These are phyloP conservation scores for Arge pagana DNA, from an alignment of 2,888 invertebrate species.

Conservation along the genomic window DNA sequence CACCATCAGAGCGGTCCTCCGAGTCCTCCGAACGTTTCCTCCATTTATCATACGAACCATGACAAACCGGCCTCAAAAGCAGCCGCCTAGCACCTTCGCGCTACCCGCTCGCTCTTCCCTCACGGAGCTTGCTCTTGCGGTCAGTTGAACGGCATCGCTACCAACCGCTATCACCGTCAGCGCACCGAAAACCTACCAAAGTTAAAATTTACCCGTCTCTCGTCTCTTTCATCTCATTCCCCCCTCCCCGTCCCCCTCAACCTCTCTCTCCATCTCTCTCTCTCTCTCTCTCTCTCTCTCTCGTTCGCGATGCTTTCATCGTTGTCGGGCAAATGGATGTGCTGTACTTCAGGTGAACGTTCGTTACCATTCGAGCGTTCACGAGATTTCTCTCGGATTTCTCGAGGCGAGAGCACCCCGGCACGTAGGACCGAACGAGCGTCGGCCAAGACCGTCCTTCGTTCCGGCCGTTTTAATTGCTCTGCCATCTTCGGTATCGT, in stretches of 20 bases:
- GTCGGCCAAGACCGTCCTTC: constrained; percentile 21
- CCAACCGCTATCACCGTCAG: constrained; percentile 7
- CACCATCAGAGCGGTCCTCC: constrained; percentile 15
- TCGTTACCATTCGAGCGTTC: constrained; percentile 57
- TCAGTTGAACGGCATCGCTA: constrained; percentile 16
- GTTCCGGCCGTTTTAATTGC: constrained; percentile 20
- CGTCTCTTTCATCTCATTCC: too few species aligned
- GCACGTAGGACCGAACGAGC: constrained; percentile 31
- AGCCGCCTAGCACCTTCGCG: constrained; percentile 50
- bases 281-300: too few species aligned
- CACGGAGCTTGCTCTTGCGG: constrained; percentile 6
- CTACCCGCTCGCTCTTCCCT: constrained; percentile 14
- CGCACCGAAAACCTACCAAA: too few species aligned
- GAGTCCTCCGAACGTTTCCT: constrained; percentile 39
- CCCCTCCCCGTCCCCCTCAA: too few species aligned
- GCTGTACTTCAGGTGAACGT: constrained; percentile 45
- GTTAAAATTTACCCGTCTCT: constrained; percentile 27
- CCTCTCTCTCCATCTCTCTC: too few species aligned
- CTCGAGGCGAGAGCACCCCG: constrained; percentile 34
- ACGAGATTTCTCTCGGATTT: constrained; percentile 50
- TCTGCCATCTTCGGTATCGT: too few species aligned
- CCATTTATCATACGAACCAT: constrained; percentile 57
- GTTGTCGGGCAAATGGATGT: constrained; percentile 18
- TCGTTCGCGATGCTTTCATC: too few species aligned
- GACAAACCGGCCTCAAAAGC: constrained; percentile 57